phyloP scores from a whole-genome alignment of 2,113 vertebrate genomes.

The Alouatta palliata region DNA sequence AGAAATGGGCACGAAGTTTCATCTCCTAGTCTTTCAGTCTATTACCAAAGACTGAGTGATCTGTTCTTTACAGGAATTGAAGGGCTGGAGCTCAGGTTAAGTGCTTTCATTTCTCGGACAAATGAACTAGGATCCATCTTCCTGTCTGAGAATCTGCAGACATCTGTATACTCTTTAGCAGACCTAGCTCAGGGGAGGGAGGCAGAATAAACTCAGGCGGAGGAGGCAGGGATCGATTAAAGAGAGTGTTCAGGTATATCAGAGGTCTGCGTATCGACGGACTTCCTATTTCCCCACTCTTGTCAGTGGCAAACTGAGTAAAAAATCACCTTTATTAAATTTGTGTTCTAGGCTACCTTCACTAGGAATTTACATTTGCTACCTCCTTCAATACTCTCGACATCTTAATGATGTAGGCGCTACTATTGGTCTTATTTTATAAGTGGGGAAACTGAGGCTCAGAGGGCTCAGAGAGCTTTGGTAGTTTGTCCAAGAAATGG shows the following conservation, averaged over 20 bases:
- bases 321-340: background rate
- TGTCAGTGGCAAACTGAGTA: background rate
- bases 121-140: background rate
- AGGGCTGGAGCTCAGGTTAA: background rate
- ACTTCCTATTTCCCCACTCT: background rate
- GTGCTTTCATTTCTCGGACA: background rate
- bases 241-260: background rate
- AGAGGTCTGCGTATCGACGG: background rate
- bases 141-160: background rate
- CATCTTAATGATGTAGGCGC: background rate
- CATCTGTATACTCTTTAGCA: background rate
- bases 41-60: background rate
- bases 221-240: background rate
- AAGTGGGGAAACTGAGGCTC: background rate
- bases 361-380: background rate
- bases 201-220: background rate
- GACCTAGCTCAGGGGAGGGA: background rate
- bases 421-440: background rate
- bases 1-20: background rate
- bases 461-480: background rate
- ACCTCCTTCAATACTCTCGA: background rate
- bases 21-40: background rate
- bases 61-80: background rate
- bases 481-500: background rate
- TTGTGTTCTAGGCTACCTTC: no score